Conservation (phyloP, 1,140 invertebrate species). For the Tenebrio molitor region DNA sequence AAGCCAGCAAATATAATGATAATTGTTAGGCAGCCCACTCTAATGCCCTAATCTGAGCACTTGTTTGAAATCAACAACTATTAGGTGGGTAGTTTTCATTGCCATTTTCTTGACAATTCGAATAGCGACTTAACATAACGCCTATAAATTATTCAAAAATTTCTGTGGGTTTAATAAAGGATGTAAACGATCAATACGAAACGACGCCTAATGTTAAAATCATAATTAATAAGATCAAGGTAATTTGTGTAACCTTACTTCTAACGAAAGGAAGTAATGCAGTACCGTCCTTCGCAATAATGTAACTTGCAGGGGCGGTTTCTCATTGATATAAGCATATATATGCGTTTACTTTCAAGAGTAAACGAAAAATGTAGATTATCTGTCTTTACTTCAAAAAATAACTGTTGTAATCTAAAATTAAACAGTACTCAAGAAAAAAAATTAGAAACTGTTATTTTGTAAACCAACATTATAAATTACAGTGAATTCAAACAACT, state of each 20-base stretch:
- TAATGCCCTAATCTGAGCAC: slow-evolving; percentile 35
- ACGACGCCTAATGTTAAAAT: slow-evolving; percentile 30
- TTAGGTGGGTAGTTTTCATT: slow-evolving; percentile 30
- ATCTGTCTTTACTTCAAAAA: too few relatives aligned
- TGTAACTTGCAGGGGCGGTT: too few relatives aligned
- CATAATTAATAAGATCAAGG: slow-evolving; percentile 35
- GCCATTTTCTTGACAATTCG: slow-evolving; percentile 22
- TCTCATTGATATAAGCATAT: too few relatives aligned
- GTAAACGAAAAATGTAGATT: too few relatives aligned
- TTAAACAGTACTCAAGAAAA: too few relatives aligned
- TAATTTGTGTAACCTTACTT: slow-evolving; percentile 15
- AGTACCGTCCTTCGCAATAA: background rate
- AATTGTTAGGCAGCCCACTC: slow-evolving; percentile 21
- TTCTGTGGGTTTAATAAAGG: slow-evolving; percentile 26
- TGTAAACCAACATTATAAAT: too few relatives aligned
- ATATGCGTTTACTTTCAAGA: too few relatives aligned
- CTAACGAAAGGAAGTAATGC: slow-evolving; percentile 20
- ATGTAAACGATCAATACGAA: slow-evolving; percentile 25
- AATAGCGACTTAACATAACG: slow-evolving; percentile 1
- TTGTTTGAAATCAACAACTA: slow-evolving; percentile 34
- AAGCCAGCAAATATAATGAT: slow-evolving; percentile 10
- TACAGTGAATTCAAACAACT: too few relatives aligned
- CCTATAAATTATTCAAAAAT: slow-evolving; percentile 30
- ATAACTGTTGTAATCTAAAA: too few relatives aligned
- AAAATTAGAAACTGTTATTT: too few relatives aligned